phyloP scores from a whole-genome alignment of 2,113 vertebrate genomes.

The Anarrhichthys ocellatus region DNA sequence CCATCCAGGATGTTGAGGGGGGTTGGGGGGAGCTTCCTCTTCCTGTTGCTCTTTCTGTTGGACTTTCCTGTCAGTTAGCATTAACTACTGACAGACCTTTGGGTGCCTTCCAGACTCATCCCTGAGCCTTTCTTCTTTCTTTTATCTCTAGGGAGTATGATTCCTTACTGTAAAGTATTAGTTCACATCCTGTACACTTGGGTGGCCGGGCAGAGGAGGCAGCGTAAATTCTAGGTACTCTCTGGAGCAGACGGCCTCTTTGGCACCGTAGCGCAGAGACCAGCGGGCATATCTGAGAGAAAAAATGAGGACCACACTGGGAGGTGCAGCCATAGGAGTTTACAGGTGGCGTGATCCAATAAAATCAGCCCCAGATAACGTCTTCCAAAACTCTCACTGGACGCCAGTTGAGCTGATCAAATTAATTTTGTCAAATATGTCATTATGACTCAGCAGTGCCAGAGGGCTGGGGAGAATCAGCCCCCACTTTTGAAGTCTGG shows the following conservation, averaged over 20 bases:
- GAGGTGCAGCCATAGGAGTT: slow-evolving; percentile 32
- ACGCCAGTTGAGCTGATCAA: background rate
- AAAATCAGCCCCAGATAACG: slow-evolving; percentile 5
- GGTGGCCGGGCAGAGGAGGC: slow-evolving; percentile 67
- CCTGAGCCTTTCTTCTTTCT: slow-evolving; percentile 11
- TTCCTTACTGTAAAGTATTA: slow-evolving; percentile 66
- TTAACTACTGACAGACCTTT: slow-evolving; percentile 73
- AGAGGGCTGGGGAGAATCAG: slow-evolving; percentile 56
- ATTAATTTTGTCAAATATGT: background rate
- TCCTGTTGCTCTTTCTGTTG: slow-evolving; percentile 80
- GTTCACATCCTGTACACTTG: slow-evolving; percentile 77
- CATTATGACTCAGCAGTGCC: slow-evolving; percentile 56
- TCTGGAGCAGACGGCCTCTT: slow-evolving; percentile 27
- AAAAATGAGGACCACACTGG: slow-evolving; percentile 60
- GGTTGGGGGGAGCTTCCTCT: slow-evolving; percentile 74
- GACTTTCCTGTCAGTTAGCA: slow-evolving; percentile 78
- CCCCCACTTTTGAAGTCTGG: slow-evolving; percentile 41
- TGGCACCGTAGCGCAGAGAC: slow-evolving; percentile 30
- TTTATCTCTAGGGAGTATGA: slow-evolving; percentile 55
- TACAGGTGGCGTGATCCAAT: slow-evolving; percentile 32
- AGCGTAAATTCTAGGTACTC: slow-evolving; percentile 34
- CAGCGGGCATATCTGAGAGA: slow-evolving; percentile 27
- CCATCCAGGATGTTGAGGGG: slow-evolving; percentile 76
- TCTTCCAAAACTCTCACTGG: slow-evolving; percentile 1
- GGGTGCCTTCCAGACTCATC: slow-evolving; percentile 77